A percentile compares a stretch with the other conserved stretches of the same genome.
Conservation (phyloP, 2,888 invertebrate species). For the Sarcophaga variegata region DNA sequence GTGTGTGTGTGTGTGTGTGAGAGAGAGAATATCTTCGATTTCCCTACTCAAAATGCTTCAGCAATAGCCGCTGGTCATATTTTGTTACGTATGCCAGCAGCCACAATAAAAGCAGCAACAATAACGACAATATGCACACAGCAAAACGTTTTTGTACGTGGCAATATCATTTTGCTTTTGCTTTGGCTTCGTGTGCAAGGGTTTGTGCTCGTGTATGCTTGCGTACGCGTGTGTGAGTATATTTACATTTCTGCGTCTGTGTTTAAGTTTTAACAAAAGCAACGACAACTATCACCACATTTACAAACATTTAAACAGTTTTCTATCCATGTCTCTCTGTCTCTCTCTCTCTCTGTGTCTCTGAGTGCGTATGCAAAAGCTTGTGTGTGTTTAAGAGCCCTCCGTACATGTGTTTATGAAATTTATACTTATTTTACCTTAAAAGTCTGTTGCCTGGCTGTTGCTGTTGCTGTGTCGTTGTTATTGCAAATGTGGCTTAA, state of each 20-base stretch:
- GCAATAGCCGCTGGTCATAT: slow-evolving; percentile 58
- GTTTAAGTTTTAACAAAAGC: slow-evolving; percentile 11
- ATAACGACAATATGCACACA: slow-evolving; percentile 1
- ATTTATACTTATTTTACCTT: slow-evolving; percentile 10
- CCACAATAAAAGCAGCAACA: slow-evolving; percentile 40
- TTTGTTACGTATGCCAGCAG: slow-evolving; percentile 62
- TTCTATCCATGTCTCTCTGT: not conserved
- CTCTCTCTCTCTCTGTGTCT: not conserved
- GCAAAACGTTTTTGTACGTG: slow-evolving; percentile 37
- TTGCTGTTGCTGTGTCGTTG: not conserved
- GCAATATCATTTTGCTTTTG: slow-evolving; percentile 6
- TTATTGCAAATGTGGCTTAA: slow-evolving; percentile 57
- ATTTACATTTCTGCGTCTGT: not conserved
- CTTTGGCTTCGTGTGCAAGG: not conserved
- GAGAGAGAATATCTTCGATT: slow-evolving; percentile 18
- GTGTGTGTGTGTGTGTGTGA: not conserved
- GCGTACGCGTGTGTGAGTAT: slow-evolving; percentile 6
- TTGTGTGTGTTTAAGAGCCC: not conserved
- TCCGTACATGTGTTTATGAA: not conserved
- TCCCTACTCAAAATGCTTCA: slow-evolving; percentile 54
- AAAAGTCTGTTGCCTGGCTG: slow-evolving; percentile 13
- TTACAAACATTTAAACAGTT: slow-evolving; percentile 46
- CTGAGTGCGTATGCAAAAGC: not conserved
- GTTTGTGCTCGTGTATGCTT: not conserved
- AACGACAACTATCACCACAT: slow-evolving; percentile 53